A percentile compares a stretch with the other conserved stretches of the same genome.
Conservation (phyloP, 2,888 invertebrate species). For the Schizaphis graminum region DNA sequence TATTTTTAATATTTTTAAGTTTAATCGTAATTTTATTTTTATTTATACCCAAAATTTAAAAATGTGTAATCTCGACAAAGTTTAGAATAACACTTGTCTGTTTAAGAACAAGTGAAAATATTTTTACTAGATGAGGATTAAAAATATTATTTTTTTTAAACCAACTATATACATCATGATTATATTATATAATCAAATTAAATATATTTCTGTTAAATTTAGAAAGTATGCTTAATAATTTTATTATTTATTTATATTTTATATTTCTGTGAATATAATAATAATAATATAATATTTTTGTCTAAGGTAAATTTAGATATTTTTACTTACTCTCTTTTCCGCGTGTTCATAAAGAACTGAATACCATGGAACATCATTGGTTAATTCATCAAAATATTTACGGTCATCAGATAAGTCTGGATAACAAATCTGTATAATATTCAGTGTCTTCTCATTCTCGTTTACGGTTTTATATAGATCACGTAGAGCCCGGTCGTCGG, state of each 20-base stretch:
- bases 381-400: constrained; percentile 57
- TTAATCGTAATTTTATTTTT: background rate
- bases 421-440: constrained; percentile 61
- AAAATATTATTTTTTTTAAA: background rate
- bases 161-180: background rate
- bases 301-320: background rate
- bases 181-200: background rate
- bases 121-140: background rate
- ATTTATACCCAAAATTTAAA: background rate
- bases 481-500: constrained; percentile 22
- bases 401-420: constrained; percentile 38
- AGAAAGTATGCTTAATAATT: background rate
- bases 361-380: constrained; percentile 75
- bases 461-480: constrained; percentile 58
- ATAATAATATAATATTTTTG: background rate
- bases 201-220: background rate
- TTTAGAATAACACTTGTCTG: background rate
- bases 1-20: background rate
- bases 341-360: constrained; percentile 81
- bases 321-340: constrained; percentile 76
- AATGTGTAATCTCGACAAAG: background rate
- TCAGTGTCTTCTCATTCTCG: constrained; percentile 43
- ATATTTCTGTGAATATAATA: background rate
- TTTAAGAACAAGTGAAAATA: background rate
- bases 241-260: background rate